phyloP scores from a whole-genome alignment of 2,797 vertebrate species.

The Falco columbarius region DNA sequence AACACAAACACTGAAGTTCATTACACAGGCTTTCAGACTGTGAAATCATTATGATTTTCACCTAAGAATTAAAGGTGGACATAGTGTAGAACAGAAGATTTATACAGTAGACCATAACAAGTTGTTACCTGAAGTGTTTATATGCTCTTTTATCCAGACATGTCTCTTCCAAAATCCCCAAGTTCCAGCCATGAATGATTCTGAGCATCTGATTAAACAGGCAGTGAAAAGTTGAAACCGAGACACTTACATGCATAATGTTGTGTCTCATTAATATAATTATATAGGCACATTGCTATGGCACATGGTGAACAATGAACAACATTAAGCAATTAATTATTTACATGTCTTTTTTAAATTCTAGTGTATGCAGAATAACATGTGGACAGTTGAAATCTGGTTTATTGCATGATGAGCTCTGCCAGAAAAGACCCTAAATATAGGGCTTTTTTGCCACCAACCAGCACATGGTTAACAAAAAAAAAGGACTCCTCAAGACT shows the following conservation, averaged over 20 bases:
- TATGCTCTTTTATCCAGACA: not conserved
- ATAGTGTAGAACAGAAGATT: not conserved
- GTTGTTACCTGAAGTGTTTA: not conserved
- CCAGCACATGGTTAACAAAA: not conserved
- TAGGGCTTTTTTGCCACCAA: not conserved
- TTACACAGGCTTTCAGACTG: not conserved
- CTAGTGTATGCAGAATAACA: not conserved
- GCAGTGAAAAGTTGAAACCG: not conserved
- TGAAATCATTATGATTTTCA: not conserved
- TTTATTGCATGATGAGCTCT: not conserved
- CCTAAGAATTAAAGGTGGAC: not conserved
- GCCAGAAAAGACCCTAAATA: not conserved
- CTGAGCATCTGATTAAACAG: not conserved
- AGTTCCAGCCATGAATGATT: not conserved
- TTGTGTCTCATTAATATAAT: not conserved
- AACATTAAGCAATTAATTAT: not conserved
- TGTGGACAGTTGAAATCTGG: not conserved
- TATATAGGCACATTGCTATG: not conserved
- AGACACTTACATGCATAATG: not conserved
- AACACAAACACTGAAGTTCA: not conserved
- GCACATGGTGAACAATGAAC: not conserved
- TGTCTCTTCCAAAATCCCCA: not conserved
- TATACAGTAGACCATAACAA: accelerated
- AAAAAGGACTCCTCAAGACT: not conserved
- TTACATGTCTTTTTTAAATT: not conserved